Conservation (phyloP, 2,888 invertebrate species). For the Drosophila borealis region DNA sequence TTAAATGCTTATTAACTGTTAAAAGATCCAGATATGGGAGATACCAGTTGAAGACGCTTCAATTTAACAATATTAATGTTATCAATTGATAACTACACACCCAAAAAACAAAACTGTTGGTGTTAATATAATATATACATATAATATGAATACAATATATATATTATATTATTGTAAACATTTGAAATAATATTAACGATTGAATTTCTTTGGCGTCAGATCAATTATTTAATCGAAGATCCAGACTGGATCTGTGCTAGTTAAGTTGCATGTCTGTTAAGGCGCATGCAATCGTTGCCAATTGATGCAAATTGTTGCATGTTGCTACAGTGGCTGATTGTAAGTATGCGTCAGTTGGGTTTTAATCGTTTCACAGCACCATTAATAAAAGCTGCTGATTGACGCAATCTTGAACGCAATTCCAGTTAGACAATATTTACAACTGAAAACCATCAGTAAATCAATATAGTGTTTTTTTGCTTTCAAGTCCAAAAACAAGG, state of each 20-base stretch:
- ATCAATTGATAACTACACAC: too few species aligned
- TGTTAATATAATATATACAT: too few species aligned
- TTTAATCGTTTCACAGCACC: slow-evolving; percentile 12
- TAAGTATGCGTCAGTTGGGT: slow-evolving; percentile 19
- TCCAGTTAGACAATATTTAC: not conserved
- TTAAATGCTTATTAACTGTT: too few species aligned
- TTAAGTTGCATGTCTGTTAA: slow-evolving; percentile 48
- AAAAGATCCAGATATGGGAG: too few species aligned
- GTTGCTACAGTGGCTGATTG: slow-evolving; percentile 31
- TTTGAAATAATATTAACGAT: slow-evolving; percentile 8
- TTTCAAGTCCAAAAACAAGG: not conserved
- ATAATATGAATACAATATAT: too few species aligned
- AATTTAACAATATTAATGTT: too few species aligned
- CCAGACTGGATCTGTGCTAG: slow-evolving; percentile 24
- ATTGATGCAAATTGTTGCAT: slow-evolving; percentile 72
- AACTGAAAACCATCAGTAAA: slow-evolving; percentile 10
- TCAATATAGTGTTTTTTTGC: not conserved
- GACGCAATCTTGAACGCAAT: slow-evolving; percentile 7
- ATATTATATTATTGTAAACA: not conserved
- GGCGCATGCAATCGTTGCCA: slow-evolving; percentile 61
- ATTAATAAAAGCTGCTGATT: slow-evolving; percentile 17
- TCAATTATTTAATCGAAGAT: slow-evolving; percentile 35
- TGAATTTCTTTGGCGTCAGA: slow-evolving; percentile 28
- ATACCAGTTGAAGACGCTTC: too few species aligned
- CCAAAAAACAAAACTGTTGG: too few species aligned